Evolutionary conservation across 2,888 invertebrate genomes (phyloP).

Genomic region (Chloroclystis v-ata): DNA sequence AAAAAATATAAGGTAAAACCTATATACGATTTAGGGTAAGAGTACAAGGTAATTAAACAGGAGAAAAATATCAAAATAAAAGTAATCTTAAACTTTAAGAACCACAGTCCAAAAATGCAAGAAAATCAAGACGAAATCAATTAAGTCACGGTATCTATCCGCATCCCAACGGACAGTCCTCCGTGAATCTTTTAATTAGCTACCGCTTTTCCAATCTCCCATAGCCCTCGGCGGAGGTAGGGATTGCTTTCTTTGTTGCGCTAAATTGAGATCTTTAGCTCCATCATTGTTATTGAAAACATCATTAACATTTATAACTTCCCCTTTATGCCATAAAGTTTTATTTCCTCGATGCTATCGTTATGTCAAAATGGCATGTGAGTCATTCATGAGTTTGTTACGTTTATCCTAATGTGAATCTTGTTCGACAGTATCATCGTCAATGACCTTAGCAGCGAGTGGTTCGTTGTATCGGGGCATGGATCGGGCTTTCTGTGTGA

Average conservation of each 20-base stretch:
- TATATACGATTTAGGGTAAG: too few species aligned
- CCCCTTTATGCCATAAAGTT: conserved; percentile 23
- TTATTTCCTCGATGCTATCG: conserved; percentile 28
- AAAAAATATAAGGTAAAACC: neutral
- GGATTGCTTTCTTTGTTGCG: conserved; percentile 40
- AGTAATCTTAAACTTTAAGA: conserved; percentile 49
- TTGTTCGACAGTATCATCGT: conserved; percentile 84
- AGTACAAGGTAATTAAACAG: too few species aligned
- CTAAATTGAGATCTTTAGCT: conserved; percentile 39
- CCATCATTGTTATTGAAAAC: conserved; percentile 26
- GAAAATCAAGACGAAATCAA: conserved; percentile 61
- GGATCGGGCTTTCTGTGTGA: conserved; percentile 94
- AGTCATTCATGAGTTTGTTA: conserved; percentile 28
- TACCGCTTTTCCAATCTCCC: conserved; percentile 53
- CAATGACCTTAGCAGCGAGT: conserved; percentile 87
- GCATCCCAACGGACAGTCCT: conserved; percentile 40
- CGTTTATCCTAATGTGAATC: conserved; percentile 26
- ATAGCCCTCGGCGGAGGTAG: conserved; percentile 35
- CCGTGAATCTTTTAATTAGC: conserved; percentile 61
- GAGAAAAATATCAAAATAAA: too few species aligned
- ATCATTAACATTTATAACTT: conserved; percentile 22
- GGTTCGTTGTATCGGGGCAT: conserved; percentile 88
- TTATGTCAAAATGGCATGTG: conserved; percentile 22
- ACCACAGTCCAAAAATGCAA: conserved; percentile 45
- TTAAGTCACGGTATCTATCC: conserved; percentile 58